A percentile compares a stretch with the other conserved stretches of the same genome.
phyloP scores from a whole-genome alignment of 2,797 vertebrate genomes.

The Mus caroli region DNA sequence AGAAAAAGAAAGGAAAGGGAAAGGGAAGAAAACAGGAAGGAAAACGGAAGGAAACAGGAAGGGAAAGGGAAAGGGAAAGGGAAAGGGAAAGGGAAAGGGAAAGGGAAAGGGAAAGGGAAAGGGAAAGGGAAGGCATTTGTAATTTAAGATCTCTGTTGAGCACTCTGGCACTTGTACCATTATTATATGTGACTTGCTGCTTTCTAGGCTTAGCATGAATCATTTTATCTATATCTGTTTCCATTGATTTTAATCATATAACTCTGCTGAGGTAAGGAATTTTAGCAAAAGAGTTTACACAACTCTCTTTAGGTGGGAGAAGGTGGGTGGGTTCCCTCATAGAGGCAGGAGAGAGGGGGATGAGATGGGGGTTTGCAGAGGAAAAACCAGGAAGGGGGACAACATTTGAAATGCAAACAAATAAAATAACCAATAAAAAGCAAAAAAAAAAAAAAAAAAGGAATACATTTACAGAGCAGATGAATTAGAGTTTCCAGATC shows the following conservation, averaged over 20 bases:
- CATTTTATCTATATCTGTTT: not conserved
- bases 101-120: too few species aligned
- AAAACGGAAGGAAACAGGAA: not conserved
- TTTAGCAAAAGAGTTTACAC: not conserved
- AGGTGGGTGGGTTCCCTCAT: too few species aligned
- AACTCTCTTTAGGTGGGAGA: not conserved
- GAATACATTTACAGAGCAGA: not conserved
- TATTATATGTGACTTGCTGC: not conserved
- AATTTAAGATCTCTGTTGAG: not conserved
- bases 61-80: too few species aligned
- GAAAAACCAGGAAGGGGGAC: too few species aligned
- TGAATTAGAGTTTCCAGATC: not conserved
- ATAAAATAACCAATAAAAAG: not conserved
- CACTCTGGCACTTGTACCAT: too few species aligned
- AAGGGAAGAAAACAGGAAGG: too few species aligned
- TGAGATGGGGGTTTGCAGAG: not conserved
- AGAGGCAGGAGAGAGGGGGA: too few species aligned
- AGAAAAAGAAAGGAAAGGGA: not conserved
- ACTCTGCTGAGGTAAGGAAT: too few species aligned
- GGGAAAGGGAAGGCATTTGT: too few species aligned
- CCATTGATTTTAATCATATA: not conserved
- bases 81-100: not conserved
- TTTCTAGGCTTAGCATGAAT: too few species aligned
- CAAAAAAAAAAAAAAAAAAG: too few species aligned
- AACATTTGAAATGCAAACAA: not conserved